phyloP scores from a whole-genome alignment of 2,797 vertebrate species.

The Setipinna tenuifilis region DNA sequence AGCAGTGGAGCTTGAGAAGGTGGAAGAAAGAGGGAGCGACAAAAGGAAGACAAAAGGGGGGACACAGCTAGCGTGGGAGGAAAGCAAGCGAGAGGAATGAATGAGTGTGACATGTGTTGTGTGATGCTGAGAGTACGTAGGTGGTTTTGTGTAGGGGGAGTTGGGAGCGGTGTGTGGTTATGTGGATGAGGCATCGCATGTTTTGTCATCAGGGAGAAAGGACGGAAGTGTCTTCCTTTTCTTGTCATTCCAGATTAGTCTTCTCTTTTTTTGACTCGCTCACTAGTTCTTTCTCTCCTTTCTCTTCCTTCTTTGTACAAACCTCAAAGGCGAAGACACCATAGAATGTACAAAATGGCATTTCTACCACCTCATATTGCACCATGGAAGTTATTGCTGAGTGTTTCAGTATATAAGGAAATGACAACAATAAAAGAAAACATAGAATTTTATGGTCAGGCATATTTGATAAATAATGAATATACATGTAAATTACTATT shows the following conservation, averaged over 20 bases:
- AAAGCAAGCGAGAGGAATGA: slow-evolving; percentile 20
- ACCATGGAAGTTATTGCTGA: slow-evolving; percentile 36
- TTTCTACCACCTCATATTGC: slow-evolving; percentile 51
- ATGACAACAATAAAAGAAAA: slow-evolving; percentile 55
- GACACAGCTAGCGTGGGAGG: slow-evolving; percentile 34
- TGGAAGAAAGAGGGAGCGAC: background rate
- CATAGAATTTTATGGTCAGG: slow-evolving; percentile 30
- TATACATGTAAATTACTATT: slow-evolving; percentile 47
- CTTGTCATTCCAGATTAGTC: slow-evolving; percentile 1
- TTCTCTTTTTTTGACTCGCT: slow-evolving; percentile 28
- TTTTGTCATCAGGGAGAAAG: slow-evolving; percentile 22
- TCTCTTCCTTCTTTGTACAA: slow-evolving; percentile 55
- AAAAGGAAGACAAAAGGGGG: slow-evolving; percentile 22
- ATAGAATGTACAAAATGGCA: slow-evolving; percentile 54
- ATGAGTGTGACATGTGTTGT: background rate
- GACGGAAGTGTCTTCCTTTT: slow-evolving; percentile 17
- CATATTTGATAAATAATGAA: slow-evolving; percentile 47
- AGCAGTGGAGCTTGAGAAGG: background rate
- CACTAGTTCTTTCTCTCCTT: slow-evolving; percentile 36
- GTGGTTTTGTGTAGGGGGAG: background rate
- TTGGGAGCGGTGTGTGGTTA: background rate
- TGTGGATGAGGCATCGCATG: background rate
- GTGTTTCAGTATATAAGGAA: slow-evolving; percentile 37
- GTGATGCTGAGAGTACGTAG: background rate
- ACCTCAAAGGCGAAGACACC: slow-evolving; percentile 50